Evolutionary conservation across 1,140 invertebrate genomes (phyloP), one percentile per base, ranked within the genome.

Genomic region (Hyposmocoma kahamanoa): DNA sequence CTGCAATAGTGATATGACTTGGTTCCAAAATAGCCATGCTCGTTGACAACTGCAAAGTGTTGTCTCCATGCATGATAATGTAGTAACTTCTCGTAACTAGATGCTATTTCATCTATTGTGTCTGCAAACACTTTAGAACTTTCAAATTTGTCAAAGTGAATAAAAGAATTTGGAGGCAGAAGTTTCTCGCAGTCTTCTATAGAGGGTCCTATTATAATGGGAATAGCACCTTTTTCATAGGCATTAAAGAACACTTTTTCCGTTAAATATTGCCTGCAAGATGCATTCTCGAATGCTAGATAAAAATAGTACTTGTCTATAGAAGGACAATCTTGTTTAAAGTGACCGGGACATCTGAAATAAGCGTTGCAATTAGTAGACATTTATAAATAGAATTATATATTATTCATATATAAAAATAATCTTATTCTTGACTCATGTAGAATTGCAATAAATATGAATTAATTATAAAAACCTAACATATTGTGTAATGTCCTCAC

Each of bases 1-100:
- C 94, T 87, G 67, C 95, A 97, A 73, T 93, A 95, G 76, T 96
- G 95, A 50, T 87, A 87, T 0, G 92, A 94, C 0, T 71, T 59
- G 1, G 88, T 88, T 1, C 89, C 87, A 66, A 92, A 93, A 65
- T 93, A 93, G 0, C 91, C 92, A 67, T 93, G 92, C 67, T 93
- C 91, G 70, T 94, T 94, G 1, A 92, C 56, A 24, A 94, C 88
- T 53, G 88, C 74, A 47, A 92, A 94, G 19, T 88, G 67, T 20
- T 72, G 83, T 63, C 92, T 90, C 94, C 94, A 95, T 43, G 80
- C 52, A 56, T 94, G 94, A 65, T 90, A 94, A 19, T 86, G 50
- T 1, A 70, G 59, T 41, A 78, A 28, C 19, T 32, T 59, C 13
- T 60, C 56, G 4, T 50, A 17, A 50, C 56, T 62, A 51, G 55